Conservation (phyloP, 2,113 vertebrate species). For the Halichoeres trimaculatus region DNA sequence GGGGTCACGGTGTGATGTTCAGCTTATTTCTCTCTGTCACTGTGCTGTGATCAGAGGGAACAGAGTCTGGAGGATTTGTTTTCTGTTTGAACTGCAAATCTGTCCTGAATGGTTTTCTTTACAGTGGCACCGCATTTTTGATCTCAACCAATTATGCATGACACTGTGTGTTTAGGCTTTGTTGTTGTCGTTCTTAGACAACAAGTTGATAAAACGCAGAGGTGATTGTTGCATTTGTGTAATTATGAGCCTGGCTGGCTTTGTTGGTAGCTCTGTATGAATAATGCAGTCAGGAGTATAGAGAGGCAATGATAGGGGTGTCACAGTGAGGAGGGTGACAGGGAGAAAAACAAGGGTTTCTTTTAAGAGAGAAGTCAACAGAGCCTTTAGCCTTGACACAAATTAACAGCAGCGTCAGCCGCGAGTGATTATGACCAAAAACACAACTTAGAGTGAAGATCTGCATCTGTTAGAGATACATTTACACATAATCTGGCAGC, state of each 20-base stretch:
- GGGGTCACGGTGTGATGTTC: constrained; percentile 3
- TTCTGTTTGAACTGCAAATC: constrained; percentile 47
- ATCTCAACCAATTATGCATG: constrained; percentile 56
- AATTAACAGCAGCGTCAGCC: too few species aligned
- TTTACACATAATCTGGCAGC: not conserved
- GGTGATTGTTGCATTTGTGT: constrained; percentile 38
- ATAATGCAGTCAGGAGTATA: constrained; percentile 59
- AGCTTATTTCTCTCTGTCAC: not conserved
- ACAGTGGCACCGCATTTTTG: constrained; percentile 4
- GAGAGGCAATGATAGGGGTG: constrained; percentile 39
- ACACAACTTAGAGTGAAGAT: not conserved
- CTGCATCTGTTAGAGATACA: not conserved
- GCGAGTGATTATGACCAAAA: not conserved
- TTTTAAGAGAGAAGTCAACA: constrained; percentile 43
- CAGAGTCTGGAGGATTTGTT: constrained; percentile 7
- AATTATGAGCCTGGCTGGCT: constrained; percentile 50
- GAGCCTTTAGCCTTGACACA: constrained; percentile 35
- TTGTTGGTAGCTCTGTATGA: constrained; percentile 54
- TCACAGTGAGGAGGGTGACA: constrained; percentile 41
- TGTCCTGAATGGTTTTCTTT: constrained; percentile 5
- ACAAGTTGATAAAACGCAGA: constrained; percentile 38
- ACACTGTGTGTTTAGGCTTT: constrained; percentile 46
- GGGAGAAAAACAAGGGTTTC: constrained; percentile 51
- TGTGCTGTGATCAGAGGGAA: constrained; percentile 41
- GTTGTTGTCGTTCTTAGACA: constrained; percentile 49